Evolutionary conservation across 2,113 vertebrate genomes (phyloP), one percentile per base, ranked within the genome.

Genomic region (Micromys minutus): DNA sequence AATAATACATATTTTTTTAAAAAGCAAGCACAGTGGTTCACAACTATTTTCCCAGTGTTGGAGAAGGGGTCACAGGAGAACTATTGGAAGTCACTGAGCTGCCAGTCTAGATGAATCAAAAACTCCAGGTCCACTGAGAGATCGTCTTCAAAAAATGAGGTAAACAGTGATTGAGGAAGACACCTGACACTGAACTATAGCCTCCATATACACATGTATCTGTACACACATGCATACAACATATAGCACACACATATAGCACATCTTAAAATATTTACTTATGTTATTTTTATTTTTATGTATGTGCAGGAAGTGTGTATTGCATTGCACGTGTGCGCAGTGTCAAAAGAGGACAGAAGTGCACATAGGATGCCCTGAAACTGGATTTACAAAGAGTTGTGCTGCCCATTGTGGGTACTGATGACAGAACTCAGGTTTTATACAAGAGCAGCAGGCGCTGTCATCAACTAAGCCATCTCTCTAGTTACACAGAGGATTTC

Each of bases 21-120:
- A 47, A 63, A 3, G 3, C 12, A 5, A 47, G 42, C 5, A 69
- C 6, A 8, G 5, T n/a, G 8, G 45, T 9, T 3, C 21, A 9
- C 7, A n/a, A 36, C 12, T 52, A 4, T 12, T 17, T 57, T 29
- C 4, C 22, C 1, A 55, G 22, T 36, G 6, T 13, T 24, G 8
- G 22, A 55, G 21, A 42, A 55, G 13, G 21, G 8, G 55, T 31
- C 67, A 50, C 19, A 31, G 22, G 67, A 9, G 7, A 13, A 69
- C n/a, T 17, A 17, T 22, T 39, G 36, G 15, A 72, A 7, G 24
- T 55, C 22, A 34, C 7, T 39, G 17, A 24, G 50, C 15, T 72
- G 24, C 36, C 8, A 55, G 22, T 21, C 47, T 55, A 87, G 13
- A 10, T 69, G 7, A 87, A 26, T 55, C 34, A 69, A 13, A 36